Percentiles rank a stretch among this genome's conserved stretches.
phyloP scores from a whole-genome alignment of 1,140 invertebrate species.

The Euglossa dilemma region DNA sequence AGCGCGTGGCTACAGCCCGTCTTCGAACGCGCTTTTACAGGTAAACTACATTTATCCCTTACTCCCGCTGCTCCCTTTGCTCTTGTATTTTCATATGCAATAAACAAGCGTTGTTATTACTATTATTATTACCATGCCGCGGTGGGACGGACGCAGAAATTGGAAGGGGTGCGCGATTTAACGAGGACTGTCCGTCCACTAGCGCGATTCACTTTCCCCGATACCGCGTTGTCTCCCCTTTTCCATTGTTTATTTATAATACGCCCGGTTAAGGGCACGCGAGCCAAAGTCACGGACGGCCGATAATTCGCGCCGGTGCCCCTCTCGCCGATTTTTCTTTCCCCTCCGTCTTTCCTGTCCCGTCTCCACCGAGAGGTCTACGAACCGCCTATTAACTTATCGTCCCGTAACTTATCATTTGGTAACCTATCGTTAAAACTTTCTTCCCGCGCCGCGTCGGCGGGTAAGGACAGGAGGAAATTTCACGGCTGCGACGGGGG shows the following conservation, averaged over 20 bases:
- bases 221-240: no score
- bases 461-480: background rate
- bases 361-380: no score
- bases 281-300: background rate
- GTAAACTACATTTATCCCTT: constrained; percentile 28
- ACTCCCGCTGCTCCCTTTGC: constrained; percentile 9
- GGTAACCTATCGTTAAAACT: background rate
- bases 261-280: constrained; percentile 31
- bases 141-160: background rate
- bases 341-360: no score
- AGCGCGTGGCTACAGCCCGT: background rate
- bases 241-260: background rate
- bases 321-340: background rate
- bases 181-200: background rate
- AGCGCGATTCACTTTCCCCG: background rate
- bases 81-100: constrained; percentile 2
- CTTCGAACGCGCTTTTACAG: constrained; percentile 1
- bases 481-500: background rate
- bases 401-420: background rate
- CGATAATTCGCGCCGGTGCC: background rate
- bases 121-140: background rate
- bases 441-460: background rate
- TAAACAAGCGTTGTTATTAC: constrained; percentile 37
- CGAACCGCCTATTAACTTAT: background rate
- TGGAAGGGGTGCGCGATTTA: constrained; percentile 15